phyloP scores from a whole-genome alignment of 1,140 invertebrate genomes.

The Tyrophagus putrescentiae region DNA sequence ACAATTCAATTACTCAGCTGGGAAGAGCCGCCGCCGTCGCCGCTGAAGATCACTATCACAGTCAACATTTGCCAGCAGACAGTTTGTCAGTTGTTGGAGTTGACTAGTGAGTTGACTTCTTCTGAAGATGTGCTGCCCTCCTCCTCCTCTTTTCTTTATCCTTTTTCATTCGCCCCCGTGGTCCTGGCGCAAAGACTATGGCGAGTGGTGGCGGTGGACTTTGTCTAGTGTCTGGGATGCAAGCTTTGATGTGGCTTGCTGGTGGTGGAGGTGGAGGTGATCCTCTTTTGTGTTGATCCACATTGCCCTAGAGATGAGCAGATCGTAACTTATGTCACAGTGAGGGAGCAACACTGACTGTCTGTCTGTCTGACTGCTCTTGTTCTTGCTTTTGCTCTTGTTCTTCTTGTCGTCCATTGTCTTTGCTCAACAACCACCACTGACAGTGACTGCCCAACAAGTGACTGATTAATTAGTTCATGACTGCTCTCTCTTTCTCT shows the following conservation, averaged over 20 bases:
- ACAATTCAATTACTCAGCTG: conserved; percentile 8
- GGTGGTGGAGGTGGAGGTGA: too few relatives aligned
- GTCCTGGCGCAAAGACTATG: neutral
- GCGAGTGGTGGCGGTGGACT: neutral
- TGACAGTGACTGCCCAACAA: neutral
- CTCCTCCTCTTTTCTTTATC: neutral
- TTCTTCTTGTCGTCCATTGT: too few relatives aligned
- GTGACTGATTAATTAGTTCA: conserved; percentile 5
- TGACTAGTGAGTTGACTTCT: too few relatives aligned
- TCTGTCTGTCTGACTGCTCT: neutral
- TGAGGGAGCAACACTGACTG: neutral
- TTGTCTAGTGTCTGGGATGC: neutral
- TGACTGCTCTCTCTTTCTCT: neutral
- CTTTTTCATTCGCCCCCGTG: neutral
- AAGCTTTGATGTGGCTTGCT: too few relatives aligned
- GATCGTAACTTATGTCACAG: conserved; percentile 7
- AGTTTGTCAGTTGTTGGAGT: too few relatives aligned
- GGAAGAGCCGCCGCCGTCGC: too few relatives aligned
- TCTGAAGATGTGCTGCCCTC: too few relatives aligned
- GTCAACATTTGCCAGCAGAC: too few relatives aligned
- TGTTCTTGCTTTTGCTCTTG: too few relatives aligned
- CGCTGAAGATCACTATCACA: too few relatives aligned
- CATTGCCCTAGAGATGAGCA: too few relatives aligned
- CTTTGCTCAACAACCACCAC: neutral
- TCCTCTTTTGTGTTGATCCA: too few relatives aligned